These are phyloP conservation scores for Ommatoiulus sabulosus DNA, from an alignment of 2,888 invertebrate species.

Conservation along the genomic window DNA sequence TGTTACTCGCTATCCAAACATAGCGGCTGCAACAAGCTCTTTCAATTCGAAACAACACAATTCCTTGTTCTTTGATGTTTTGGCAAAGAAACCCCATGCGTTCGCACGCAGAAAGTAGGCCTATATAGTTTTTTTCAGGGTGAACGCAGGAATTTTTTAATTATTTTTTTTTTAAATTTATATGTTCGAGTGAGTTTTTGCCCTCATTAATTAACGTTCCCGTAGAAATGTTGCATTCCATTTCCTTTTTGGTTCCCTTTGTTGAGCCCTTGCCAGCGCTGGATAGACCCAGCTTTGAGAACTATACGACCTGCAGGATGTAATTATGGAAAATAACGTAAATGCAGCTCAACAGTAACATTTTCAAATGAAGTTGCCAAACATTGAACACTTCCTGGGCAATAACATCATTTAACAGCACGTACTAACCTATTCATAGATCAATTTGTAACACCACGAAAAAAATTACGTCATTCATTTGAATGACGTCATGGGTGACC, in stretches of 20 bases:
- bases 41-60: neutral
- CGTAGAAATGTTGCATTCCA: neutral
- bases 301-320: neutral
- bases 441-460: no score
- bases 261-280: neutral
- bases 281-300: neutral
- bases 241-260: neutral
- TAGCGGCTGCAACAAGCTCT: conserved; percentile 21
- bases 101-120: conserved; percentile 6
- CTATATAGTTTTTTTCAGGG: neutral
- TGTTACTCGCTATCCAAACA: conserved; percentile 24
- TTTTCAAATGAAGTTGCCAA: no score
- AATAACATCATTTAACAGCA: no score
- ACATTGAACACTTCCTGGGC: no score
- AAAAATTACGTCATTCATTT: no score
- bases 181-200: neutral
- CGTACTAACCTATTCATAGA: no score
- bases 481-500: no score
- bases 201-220: neutral
- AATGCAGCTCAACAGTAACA: no score
- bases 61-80: conserved; percentile 20
- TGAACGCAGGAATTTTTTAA: neutral
- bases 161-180: neutral
- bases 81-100: conserved; percentile 3
- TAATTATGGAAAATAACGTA: no score